Evolutionary conservation across 2,113 vertebrate genomes (phyloP).

Genomic region (Orycteropus afer): DNA sequence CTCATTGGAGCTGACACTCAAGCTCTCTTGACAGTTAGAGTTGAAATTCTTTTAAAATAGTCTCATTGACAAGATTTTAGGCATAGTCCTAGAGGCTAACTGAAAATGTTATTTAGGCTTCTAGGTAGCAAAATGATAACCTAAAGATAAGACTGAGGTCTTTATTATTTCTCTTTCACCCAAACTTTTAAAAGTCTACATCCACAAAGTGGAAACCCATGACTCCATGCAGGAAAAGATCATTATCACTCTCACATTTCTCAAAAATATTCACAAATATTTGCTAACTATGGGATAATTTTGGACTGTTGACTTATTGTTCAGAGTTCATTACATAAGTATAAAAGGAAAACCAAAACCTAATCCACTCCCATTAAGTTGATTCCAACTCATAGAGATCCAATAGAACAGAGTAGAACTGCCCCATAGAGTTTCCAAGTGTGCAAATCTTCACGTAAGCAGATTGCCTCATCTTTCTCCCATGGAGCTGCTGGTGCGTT

Average conservation of each 20-base stretch:
- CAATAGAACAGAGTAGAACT: too few relatives aligned
- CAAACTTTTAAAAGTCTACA: neutral
- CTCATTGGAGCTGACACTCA: neutral
- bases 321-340: neutral
- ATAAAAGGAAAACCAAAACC: too few relatives aligned
- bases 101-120: neutral
- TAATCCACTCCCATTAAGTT: too few relatives aligned
- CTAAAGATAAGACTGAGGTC: neutral
- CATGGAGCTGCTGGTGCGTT: too few relatives aligned
- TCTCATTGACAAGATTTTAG: neutral
- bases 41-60: neutral
- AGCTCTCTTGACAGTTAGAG: neutral
- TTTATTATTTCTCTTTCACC: neutral
- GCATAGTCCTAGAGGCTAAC: neutral
- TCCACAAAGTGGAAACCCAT: neutral
- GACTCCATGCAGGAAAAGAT: conserved; percentile 3
- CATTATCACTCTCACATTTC: neutral
- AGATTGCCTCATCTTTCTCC: too few relatives aligned
- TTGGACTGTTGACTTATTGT: neutral
- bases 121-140: neutral
- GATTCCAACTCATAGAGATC: too few relatives aligned
- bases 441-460: too few relatives aligned
- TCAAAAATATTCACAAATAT: neutral
- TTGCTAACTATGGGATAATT: neutral
- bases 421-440: too few relatives aligned